Percentiles rank a stretch among this genome's conserved stretches.
Evolutionary conservation across 2,888 invertebrate species (phyloP).

Genomic region (Nyleta sp.): DNA sequence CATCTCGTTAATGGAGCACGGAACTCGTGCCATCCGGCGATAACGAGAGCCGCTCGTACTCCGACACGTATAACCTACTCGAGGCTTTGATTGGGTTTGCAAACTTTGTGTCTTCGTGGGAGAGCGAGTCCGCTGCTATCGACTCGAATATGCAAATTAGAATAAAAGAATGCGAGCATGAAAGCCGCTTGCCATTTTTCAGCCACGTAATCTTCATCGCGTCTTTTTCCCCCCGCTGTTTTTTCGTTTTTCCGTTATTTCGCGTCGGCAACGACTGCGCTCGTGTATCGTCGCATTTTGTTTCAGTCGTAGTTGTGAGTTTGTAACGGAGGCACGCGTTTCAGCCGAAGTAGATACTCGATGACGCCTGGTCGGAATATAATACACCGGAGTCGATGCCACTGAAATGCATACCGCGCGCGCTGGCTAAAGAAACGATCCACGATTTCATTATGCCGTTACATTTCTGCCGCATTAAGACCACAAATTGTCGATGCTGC

Average conservation of each 20-base stretch:
- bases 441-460: conserved; percentile 51
- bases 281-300: conserved; percentile 46
- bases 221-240: neutral
- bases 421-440: conserved; percentile 43
- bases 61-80: conserved; percentile 45
- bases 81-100: conserved; percentile 58
- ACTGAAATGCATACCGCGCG: conserved; percentile 51
- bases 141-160: conserved; percentile 48
- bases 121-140: conserved; percentile 19
- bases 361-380: conserved; percentile 50
- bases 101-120: conserved; percentile 54
- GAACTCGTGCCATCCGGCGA: conserved; percentile 61
- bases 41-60: conserved; percentile 60
- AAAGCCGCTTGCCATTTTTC: neutral
- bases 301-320: conserved; percentile 50
- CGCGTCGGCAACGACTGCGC: neutral
- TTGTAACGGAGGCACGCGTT: conserved; percentile 54
- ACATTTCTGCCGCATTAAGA: conserved; percentile 46
- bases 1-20: conserved; percentile 62
- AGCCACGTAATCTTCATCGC: neutral
- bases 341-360: conserved; percentile 42
- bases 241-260: conserved; percentile 9
- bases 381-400: conserved; percentile 45
- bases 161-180: conserved; percentile 31
- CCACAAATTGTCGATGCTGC: conserved; percentile 41